These are phyloP conservation scores for Butorides virescens DNA, from an alignment of 2,113 vertebrate species.

Conservation along the genomic window DNA sequence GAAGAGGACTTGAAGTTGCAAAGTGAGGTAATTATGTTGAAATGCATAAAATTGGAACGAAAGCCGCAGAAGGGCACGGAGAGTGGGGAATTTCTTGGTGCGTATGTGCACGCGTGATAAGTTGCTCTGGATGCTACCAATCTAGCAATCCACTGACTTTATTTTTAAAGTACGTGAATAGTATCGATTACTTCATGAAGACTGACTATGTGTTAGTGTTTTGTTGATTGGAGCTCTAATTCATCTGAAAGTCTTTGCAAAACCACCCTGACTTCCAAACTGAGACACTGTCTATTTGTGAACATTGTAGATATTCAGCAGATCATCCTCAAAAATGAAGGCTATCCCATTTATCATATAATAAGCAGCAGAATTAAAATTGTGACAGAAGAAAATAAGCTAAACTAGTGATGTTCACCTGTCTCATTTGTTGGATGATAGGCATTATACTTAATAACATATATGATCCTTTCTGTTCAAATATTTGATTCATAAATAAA, in stretches of 20 bases:
- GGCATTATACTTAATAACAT: not conserved
- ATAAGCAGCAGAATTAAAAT: not conserved
- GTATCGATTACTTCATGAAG: not conserved
- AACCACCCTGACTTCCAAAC: not conserved
- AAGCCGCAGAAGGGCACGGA: not conserved
- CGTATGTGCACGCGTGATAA: fast-evolving
- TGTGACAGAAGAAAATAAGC: not conserved
- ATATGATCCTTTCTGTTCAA: not conserved
- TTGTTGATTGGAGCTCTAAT: not conserved
- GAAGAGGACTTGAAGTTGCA: not conserved
- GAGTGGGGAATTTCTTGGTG: not conserved
- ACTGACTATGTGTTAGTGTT: not conserved
- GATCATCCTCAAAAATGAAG: not conserved
- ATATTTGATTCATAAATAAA: not conserved
- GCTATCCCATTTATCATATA: not conserved
- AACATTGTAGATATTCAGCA: not conserved
- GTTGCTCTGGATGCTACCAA: not conserved
- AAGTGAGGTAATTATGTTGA: not conserved
- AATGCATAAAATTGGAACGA: not conserved
- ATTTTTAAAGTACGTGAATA: not conserved
- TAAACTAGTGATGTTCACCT: not conserved
- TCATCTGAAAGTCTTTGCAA: not conserved
- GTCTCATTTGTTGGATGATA: not conserved
- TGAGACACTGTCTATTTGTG: not conserved
- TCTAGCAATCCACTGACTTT: not conserved